These are phyloP conservation scores for Parnassius glacialis DNA, from an alignment of 2,888 invertebrate genomes.

Conservation along the genomic window DNA sequence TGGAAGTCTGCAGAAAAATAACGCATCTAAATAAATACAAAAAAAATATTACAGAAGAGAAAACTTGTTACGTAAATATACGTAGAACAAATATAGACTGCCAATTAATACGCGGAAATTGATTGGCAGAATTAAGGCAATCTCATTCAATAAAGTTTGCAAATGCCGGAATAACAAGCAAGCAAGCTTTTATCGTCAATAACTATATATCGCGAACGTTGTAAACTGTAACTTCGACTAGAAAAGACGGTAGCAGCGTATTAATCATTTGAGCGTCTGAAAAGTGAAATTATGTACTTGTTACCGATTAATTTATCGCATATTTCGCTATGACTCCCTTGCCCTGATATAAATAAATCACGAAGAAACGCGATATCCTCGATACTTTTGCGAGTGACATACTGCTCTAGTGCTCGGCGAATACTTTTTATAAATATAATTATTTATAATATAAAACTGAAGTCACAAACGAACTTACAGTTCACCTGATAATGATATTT, in stretches of 20 bases:
- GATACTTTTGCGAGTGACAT: slow-evolving; percentile 44
- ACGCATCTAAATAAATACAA: too few species aligned
- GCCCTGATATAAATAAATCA: slow-evolving; percentile 56
- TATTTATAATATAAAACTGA: too few species aligned
- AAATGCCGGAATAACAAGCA: slow-evolving; percentile 17
- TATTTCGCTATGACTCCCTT: slow-evolving; percentile 51
- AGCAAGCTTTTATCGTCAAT: slow-evolving; percentile 14
- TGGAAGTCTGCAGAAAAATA: too few species aligned
- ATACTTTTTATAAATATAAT: background rate
- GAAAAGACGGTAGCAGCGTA: slow-evolving; percentile 39
- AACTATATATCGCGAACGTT: slow-evolving; percentile 12
- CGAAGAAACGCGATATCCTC: slow-evolving; percentile 49
- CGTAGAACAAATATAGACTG: too few species aligned
- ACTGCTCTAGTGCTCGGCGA: slow-evolving; percentile 19
- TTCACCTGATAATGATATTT: too few species aligned
- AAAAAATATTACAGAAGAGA: too few species aligned
- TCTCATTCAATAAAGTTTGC: slow-evolving; percentile 12
- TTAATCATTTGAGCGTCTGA: slow-evolving; percentile 31
- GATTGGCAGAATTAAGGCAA: slow-evolving; percentile 4
- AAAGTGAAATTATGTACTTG: slow-evolving; percentile 22
- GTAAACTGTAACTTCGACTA: slow-evolving; percentile 19
- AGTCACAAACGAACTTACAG: too few species aligned
- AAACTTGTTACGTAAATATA: too few species aligned
- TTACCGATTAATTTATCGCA: slow-evolving; percentile 28
- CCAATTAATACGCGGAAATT: background rate